These are phyloP conservation scores for Griposia aprilina DNA, from an alignment of 2,888 invertebrate genomes.

Conservation along the genomic window DNA sequence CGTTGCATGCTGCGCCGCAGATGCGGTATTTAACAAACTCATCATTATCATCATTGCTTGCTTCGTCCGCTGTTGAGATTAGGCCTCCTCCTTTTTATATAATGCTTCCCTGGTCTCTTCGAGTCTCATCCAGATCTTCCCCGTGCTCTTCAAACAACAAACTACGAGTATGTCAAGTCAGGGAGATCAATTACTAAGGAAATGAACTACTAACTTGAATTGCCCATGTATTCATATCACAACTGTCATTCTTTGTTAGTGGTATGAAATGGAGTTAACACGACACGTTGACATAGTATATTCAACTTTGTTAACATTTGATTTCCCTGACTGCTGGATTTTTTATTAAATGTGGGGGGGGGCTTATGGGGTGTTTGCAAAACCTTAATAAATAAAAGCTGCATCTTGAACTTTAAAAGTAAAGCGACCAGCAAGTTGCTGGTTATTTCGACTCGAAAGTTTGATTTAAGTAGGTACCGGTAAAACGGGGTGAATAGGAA, in stretches of 20 bases:
- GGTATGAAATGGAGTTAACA: too few species aligned
- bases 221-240: background rate
- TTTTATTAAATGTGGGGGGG: too few species aligned
- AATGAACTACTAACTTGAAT: background rate
- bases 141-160: background rate
- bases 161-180: background rate
- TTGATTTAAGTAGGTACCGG: background rate
- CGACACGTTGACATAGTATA: too few species aligned
- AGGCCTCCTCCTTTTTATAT: too few species aligned
- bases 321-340: too few species aligned
- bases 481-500: too few species aligned
- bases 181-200: background rate
- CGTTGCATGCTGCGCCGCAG: background rate
- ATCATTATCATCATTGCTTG: background rate
- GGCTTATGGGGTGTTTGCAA: fast-evolving
- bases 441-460: background rate
- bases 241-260: background rate
- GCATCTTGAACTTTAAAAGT: background rate
- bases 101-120: background rate
- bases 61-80: background rate
- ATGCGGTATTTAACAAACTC: conserved; percentile 47
- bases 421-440: background rate
- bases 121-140: background rate
- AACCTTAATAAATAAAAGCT: too few species aligned
- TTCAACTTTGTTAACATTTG: too few species aligned